Evolutionary conservation across 2,797 vertebrate genomes (phyloP).

Genomic region (Glossophaga mutica): DNA sequence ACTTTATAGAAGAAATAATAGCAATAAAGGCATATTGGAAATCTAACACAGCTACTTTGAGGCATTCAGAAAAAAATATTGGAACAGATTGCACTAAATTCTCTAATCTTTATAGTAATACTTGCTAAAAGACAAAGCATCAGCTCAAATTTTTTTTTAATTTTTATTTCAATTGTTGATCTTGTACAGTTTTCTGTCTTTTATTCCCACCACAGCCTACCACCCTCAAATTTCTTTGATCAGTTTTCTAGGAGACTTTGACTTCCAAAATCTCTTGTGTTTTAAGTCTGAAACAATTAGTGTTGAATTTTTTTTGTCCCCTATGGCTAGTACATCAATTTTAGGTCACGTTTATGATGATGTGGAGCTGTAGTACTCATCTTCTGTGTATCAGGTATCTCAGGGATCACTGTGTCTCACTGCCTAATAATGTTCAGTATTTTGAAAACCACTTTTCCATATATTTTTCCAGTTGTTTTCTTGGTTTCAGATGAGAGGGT

Average conservation of each 20-base stretch:
- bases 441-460: background rate
- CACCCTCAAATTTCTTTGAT: background rate
- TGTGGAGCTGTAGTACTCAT: background rate
- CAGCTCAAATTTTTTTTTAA: background rate
- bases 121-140: background rate
- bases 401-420: background rate
- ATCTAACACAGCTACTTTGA: background rate
- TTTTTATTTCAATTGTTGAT: too few species aligned
- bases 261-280: background rate
- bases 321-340: background rate
- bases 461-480: background rate
- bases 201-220: too few species aligned
- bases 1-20: conserved; percentile 18
- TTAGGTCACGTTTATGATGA: background rate
- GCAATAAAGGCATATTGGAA: background rate
- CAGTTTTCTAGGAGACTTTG: background rate
- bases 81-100: background rate
- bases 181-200: too few species aligned
- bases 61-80: background rate
- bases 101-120: background rate
- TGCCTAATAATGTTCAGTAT: background rate
- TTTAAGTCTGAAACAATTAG: background rate
- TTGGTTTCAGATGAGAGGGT: background rate
- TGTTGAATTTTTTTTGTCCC: background rate
- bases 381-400: background rate